A percentile compares a stretch with the other conserved stretches of the same genome.
Evolutionary conservation across 2,888 invertebrate species (phyloP).

Genomic region (Timandra comae): DNA sequence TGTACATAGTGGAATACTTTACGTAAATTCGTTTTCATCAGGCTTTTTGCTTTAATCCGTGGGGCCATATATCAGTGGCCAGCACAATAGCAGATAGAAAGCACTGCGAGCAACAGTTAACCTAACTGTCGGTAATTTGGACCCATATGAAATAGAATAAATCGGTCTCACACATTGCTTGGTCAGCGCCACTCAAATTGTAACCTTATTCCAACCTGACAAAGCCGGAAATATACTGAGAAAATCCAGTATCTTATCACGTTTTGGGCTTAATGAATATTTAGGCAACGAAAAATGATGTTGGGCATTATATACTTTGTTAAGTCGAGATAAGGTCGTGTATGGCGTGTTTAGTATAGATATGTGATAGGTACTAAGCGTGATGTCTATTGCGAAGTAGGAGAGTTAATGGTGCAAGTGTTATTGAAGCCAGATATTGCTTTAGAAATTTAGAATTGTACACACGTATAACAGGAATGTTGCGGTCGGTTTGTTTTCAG

Average conservation of each 20-base stretch:
- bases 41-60: constrained; percentile 41
- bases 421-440: constrained; percentile 67
- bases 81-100: constrained; percentile 56
- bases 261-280: constrained; percentile 5
- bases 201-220: constrained; percentile 2
- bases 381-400: constrained; percentile 50
- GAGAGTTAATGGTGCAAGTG: constrained; percentile 66
- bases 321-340: constrained; percentile 24
- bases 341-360: constrained; percentile 23
- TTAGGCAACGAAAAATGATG: constrained; percentile 7
- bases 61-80: constrained; percentile 49
- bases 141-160: constrained; percentile 58
- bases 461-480: constrained; percentile 20
- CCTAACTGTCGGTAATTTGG: constrained; percentile 66
- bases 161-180: constrained; percentile 35
- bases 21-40: constrained; percentile 20
- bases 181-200: constrained; percentile 11
- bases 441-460: constrained; percentile 38
- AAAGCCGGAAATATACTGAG: constrained; percentile 12
- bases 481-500: constrained; percentile 25
- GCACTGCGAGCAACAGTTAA: constrained; percentile 62
- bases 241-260: constrained; percentile 1
- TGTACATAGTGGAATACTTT: too few species aligned
- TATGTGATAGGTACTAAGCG: constrained; percentile 37
- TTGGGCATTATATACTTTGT: constrained; percentile 27